Evolutionary conservation across 2,113 vertebrate genomes (phyloP).

Genomic region (Pachycephala philippinensis): DNA sequence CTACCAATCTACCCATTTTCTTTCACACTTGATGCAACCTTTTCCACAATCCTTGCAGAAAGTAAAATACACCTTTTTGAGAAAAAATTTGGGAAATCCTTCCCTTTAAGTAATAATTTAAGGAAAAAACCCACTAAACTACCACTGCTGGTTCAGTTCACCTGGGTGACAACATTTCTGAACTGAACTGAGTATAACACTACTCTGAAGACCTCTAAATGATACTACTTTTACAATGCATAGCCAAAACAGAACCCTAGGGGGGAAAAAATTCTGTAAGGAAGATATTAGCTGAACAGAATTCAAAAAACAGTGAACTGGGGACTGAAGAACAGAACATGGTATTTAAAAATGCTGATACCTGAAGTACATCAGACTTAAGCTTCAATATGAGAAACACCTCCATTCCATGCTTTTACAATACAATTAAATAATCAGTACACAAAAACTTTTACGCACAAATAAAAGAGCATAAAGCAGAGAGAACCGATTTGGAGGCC

Average conservation of each 20-base stretch:
- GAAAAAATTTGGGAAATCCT: not conserved
- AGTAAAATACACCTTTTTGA: not conserved
- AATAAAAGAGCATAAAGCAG: not conserved
- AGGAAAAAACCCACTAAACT: not conserved
- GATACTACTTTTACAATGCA: not conserved
- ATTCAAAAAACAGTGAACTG: not conserved
- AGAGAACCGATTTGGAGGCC: not conserved
- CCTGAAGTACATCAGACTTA: not conserved
- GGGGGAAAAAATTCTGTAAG: not conserved
- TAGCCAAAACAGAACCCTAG: not conserved
- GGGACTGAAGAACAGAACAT: not conserved
- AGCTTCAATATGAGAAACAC: not conserved
- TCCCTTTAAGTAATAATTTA: not conserved
- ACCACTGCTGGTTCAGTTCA: not conserved
- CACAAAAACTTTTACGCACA: not conserved
- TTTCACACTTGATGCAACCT: not conserved
- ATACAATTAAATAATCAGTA: not conserved
- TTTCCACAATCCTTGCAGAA: not conserved
- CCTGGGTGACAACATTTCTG: not conserved
- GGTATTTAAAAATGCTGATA: not conserved
- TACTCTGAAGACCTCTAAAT: not conserved
- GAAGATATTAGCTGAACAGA: not conserved
- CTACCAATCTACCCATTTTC: not conserved
- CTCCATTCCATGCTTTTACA: not conserved
- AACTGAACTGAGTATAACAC: not conserved